Percentiles rank a stretch among this genome's conserved stretches.
These are phyloP conservation scores for Orchesellides sinensis DNA, from an alignment of 2,888 invertebrate species.

Conservation along the genomic window DNA sequence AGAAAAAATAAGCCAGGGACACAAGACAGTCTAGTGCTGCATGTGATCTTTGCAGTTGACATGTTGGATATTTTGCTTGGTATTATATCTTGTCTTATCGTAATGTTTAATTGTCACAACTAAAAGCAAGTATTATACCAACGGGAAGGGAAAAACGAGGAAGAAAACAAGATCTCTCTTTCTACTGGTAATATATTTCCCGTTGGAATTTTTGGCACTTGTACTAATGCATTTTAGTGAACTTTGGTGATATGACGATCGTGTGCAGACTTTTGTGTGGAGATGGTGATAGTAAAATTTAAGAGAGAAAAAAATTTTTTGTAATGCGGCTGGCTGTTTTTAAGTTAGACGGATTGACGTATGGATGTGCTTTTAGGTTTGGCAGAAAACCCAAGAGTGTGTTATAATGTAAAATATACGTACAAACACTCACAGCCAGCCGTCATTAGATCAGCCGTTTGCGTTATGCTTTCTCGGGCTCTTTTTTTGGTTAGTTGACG, in stretches of 20 bases:
- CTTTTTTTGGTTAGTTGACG: not conserved
- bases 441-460: slow-evolving; percentile 26
- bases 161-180: not conserved
- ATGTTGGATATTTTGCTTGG: slow-evolving; percentile 8
- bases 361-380: slow-evolving; percentile 39
- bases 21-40: slow-evolving; percentile 4
- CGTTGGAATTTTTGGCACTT: slow-evolving; percentile 67
- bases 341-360: not conserved
- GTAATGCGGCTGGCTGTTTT: too few relatives aligned
- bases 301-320: too few relatives aligned
- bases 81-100: slow-evolving; percentile 44
- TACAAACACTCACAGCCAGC: not conserved
- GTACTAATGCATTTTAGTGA: slow-evolving; percentile 66
- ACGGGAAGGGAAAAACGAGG: slow-evolving; percentile 24
- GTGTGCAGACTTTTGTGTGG: not conserved
- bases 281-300: too few relatives aligned
- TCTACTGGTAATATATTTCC: slow-evolving; percentile 61
- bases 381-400: slow-evolving; percentile 56
- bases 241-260: slow-evolving; percentile 48
- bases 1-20: slow-evolving; percentile 60
- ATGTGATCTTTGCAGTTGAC: not conserved
- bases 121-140: not conserved
- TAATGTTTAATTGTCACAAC: slow-evolving; percentile 53
- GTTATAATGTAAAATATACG: too few relatives aligned
- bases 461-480: slow-evolving; percentile 9